These are phyloP conservation scores for Oscheius myriophilus DNA, from an alignment of 2,888 invertebrate species.

Conservation along the genomic window DNA sequence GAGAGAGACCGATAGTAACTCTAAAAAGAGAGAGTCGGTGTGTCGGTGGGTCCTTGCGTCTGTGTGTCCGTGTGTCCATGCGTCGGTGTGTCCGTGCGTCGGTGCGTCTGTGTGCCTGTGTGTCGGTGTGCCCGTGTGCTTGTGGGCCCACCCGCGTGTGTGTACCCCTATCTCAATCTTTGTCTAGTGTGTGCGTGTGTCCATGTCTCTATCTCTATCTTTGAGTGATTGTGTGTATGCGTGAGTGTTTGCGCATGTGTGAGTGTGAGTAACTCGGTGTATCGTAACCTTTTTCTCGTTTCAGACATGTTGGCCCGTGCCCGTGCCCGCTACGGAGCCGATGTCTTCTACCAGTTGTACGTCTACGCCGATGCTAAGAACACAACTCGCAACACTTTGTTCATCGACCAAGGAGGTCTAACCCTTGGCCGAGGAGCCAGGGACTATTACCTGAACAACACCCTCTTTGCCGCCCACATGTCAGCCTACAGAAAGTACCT, in stretches of 20 bases:
- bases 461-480: conserved; percentile 66
- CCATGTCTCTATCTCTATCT: no score
- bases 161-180: no score
- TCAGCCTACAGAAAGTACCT: conserved; percentile 66
- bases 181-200: no score
- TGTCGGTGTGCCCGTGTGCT: no score
- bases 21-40: no score
- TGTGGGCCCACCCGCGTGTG: no score
- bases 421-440: conserved; percentile 64
- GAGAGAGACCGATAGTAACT: not conserved
- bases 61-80: no score
- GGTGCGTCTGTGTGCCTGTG: no score
- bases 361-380: conserved; percentile 68
- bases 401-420: conserved; percentile 65
- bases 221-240: no score
- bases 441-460: conserved; percentile 69
- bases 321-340: conserved; percentile 51
- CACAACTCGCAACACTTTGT: conserved; percentile 54
- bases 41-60: no score
- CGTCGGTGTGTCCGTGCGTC: no score
- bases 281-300: not conserved
- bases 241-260: not conserved
- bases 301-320: conserved; percentile 40
- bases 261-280: not conserved
- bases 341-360: conserved; percentile 68